Conservation (phyloP, 2,113 vertebrate genomes). For the Ictalurus furcatus region DNA sequence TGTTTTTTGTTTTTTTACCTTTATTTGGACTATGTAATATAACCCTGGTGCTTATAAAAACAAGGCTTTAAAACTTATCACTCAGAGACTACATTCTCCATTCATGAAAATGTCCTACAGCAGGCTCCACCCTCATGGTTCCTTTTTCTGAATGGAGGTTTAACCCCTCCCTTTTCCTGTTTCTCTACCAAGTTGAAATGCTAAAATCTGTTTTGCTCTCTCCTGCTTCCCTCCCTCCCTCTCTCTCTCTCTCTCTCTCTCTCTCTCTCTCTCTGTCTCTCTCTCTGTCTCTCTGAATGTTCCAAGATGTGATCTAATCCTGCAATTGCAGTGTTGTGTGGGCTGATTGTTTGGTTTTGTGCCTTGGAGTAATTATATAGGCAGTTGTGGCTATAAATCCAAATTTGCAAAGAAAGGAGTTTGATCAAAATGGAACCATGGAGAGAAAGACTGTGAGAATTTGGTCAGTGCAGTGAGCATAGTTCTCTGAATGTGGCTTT, state of each 20-base stretch:
- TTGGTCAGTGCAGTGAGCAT: not conserved
- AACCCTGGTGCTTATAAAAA: not conserved
- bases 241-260: slow-evolving; percentile 33
- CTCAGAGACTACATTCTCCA: slow-evolving; percentile 34
- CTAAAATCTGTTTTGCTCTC: slow-evolving; percentile 52
- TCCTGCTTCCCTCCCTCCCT: slow-evolving; percentile 26
- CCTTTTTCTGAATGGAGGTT: slow-evolving; percentile 59
- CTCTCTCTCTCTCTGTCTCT: slow-evolving; percentile 34
- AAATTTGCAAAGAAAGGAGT: slow-evolving; percentile 44
- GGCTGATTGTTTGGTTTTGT: slow-evolving; percentile 74
- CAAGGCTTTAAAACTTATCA: not conserved
- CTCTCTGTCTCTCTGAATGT: slow-evolving; percentile 61
- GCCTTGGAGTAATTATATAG: slow-evolving; percentile 76
- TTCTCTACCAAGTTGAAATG: slow-evolving; percentile 63
- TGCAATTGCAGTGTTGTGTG: slow-evolving; percentile 69
- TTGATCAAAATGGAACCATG: slow-evolving; percentile 10
- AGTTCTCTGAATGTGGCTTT: slow-evolving; percentile 38
- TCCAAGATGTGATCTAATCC: slow-evolving; percentile 77
- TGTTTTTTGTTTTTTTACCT: not conserved
- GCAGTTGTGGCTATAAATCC: slow-evolving; percentile 70
- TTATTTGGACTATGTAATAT: not conserved
- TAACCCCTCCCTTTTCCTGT: slow-evolving; percentile 55
- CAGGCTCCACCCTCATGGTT: slow-evolving; percentile 52
- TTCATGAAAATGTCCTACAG: slow-evolving; percentile 56
- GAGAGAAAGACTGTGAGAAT: slow-evolving; percentile 9